Base-by-base conservation (phyloP, 23 tunicate genomes). In the Corella eumyota region DNA sequence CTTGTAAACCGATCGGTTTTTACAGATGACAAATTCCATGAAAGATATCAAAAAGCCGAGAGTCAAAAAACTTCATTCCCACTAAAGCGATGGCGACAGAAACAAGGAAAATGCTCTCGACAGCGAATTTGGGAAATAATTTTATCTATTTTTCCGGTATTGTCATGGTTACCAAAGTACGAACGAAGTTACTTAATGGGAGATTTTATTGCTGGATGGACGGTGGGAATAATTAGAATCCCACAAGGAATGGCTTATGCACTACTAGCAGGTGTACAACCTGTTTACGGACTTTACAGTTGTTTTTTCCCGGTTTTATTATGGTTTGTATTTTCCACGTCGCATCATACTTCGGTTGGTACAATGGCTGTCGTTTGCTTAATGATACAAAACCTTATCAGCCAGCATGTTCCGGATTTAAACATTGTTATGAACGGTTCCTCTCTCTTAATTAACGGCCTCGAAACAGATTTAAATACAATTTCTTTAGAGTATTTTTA, bases 211-310 rank as follows among this genome's bases (percentile, higher is more conserved):
- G 78, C 96, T 33, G 96, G 83, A 32, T 64, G 73, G 82, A 88
- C 96, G n/a, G 96, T 88, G 25, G 96, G 96, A 34, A 65, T 88
- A 2, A 79, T 88, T 15, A 48, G 96, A 60, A 79, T 88, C n/a
- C 96, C 96, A 28, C 96, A 88, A 73, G 96, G 96, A 25, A 88
- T 88, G 96, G 96, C 96, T 2, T 88, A 88, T 73, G 96, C 96
- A 7, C 60, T 88, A 34, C 77, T 88, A 4, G 96, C 96, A 20
- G 78, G 78, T 4, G 96, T 88, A 23, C 88, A 69, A 45, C 96
- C 96, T 17, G 96, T 88, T 4, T 88, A 78, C 50, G 96, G 96
- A 38, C 64, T 88, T 13, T 88, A 88, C 88, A 88, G 96, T 32
- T 88, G 96, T 40, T 88, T 88, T 50, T 88, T 88, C 66, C 88